These are phyloP conservation scores for Caenorhabditis inopinata DNA, from an alignment of 1,140 invertebrate species.

Conservation along the genomic window DNA sequence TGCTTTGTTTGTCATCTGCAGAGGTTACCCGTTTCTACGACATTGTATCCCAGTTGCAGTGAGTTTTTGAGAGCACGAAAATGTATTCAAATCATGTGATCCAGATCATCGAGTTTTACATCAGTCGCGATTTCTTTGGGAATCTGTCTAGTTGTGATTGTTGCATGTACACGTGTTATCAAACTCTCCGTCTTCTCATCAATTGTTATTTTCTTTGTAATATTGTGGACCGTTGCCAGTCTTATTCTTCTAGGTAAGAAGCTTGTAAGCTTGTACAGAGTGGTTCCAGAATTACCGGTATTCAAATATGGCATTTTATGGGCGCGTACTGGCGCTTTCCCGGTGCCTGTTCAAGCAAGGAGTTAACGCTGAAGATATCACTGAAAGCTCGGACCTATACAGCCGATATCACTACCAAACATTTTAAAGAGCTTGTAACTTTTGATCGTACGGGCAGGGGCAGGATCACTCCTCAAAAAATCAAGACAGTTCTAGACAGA, in stretches of 20 bases:
- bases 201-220: constrained; percentile 41
- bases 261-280: too few species aligned
- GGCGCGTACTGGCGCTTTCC: too few species aligned
- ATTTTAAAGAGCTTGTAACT: too few species aligned
- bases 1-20: constrained; percentile 13
- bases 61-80: not conserved
- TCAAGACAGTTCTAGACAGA: too few species aligned
- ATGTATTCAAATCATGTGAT: not conserved
- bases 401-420: too few species aligned
- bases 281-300: too few species aligned
- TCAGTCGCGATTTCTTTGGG: constrained; percentile 47
- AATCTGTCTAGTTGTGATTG: constrained; percentile 49
- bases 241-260: constrained; percentile 42
- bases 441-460: too few species aligned
- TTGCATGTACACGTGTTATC: constrained; percentile 44
- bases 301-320: too few species aligned
- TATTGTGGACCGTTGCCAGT: constrained; percentile 41
- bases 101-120: constrained; percentile 37
- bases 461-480: too few species aligned
- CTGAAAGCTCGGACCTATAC: too few species aligned
- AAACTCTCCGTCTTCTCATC: constrained; percentile 41
- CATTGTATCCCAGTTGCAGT: constrained; percentile 34
- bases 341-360: too few species aligned
- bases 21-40: constrained; percentile 42
- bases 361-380: too few species aligned